Evolutionary conservation across 2,113 vertebrate genomes (phyloP), one percentile per base, ranked within the genome.

Genomic region (Cygnus buccinator): DNA sequence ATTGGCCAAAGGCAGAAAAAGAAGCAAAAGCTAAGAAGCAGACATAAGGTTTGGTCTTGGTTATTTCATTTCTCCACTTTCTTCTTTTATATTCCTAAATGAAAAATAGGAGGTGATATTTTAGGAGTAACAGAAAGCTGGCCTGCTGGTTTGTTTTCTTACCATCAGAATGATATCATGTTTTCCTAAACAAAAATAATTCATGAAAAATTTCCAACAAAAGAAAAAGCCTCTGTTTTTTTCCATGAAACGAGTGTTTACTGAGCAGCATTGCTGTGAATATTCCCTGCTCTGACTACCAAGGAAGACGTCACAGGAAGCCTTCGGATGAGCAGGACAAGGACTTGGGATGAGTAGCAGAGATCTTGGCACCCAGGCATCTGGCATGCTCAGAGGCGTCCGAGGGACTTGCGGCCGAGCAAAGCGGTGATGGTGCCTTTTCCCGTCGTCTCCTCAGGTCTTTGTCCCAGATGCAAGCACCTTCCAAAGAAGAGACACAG

Each of bases 161-260:
- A 84, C 91, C 89, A 95, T 95, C 87, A 85, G 89, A 93, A 95
- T 95, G 96, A 96, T 97, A 96, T 95, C 89, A 97, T 96, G 52
- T 91, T 96, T 97, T 96, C 96, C 96, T 91, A 96, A 97, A 96
- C 87, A 96, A 97, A 97, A 95, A 96, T 95, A 93, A 95, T 96
- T 94, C 74, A 48, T 46, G 71, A 94, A 94, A 95, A 87, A 79
- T 94, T 95, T 95, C 91, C 89, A 91, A 92, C 76, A 91, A 87
- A 96, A 88, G 66, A 68, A 82, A 83, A 92, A 78, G 76, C 67
- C 13, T 81, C 52, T 90, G 39, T 2, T 93, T 96, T 97, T 96
- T 96, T 91, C 94, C 94, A 93, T 70, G 3, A 94, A 92, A 72
- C 13, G 77, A 44, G 33, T 93, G 87, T 93, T 96, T 96, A 95